These are phyloP conservation scores for Neolamprologus toae DNA, from an alignment of 2,113 vertebrate genomes.

Conservation along the genomic window DNA sequence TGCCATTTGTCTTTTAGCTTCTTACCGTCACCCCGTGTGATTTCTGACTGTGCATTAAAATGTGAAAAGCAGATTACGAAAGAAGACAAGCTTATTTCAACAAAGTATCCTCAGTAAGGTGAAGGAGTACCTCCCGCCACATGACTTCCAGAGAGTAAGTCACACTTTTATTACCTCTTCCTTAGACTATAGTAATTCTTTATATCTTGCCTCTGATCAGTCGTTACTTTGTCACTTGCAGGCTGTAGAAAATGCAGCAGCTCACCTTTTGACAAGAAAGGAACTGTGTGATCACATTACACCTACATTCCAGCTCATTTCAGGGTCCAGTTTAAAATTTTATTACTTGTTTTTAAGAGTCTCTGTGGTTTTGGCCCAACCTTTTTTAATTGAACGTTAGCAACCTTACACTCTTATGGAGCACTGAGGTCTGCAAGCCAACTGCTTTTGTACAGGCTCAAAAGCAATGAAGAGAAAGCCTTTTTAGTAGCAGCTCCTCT, in stretches of 20 bases:
- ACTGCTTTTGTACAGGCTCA: neutral
- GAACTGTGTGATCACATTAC: neutral
- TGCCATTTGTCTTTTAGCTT: neutral
- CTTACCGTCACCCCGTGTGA: rapidly evolving
- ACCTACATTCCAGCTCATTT: neutral
- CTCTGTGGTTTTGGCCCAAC: neutral
- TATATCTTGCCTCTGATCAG: neutral
- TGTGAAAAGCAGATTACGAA: neutral
- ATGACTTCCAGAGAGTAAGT: neutral
- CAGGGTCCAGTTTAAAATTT: neutral
- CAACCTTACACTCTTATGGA: neutral
- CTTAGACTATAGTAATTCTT: neutral
- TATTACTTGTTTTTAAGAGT: neutral
- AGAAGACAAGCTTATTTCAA: neutral
- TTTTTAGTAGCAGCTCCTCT: neutral
- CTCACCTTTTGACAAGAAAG: neutral
- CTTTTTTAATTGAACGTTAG: neutral
- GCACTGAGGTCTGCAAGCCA: neutral
- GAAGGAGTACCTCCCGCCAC: neutral
- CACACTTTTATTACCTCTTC: neutral
- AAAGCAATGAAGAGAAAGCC: neutral
- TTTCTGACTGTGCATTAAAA: neutral
- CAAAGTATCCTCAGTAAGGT: neutral
- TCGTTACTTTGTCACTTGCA: neutral
- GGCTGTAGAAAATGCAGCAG: neutral